Base-by-base conservation (phyloP, 2,113 vertebrate genomes). In the Neolamprologus modestus region DNA sequence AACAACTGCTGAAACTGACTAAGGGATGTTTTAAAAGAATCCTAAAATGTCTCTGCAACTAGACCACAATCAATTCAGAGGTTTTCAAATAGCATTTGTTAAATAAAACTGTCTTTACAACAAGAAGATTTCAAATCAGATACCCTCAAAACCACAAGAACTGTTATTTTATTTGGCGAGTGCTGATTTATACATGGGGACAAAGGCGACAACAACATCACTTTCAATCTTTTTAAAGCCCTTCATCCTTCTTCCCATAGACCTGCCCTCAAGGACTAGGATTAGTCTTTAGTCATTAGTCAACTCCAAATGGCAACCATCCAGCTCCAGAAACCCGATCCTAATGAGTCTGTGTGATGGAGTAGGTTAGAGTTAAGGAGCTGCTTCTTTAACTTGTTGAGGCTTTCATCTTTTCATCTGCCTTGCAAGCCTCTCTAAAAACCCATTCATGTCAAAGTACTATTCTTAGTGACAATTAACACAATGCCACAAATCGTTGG, bases 281-380 rank as follows among this genome's bases (percentile, higher is more conserved):
- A 89, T 92, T 86, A 89, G 71, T 89, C 87, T 87, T 52, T 61
- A 57, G n/a, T 66, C 28, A 86, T 86, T 57, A 86, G 81, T 47
- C 24, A 84, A 84, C 71, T 59, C 82, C 63, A 76, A 87, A 76
- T 50, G 26, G 84, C 68, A 76, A 85, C 76, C 81, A 83, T 73
- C 80, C 37, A 55, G 73, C 47, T 81, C 87, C 45, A 88, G 82
- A 86, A 92, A 86, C 21, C 53, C 21, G 42, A 33, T 73, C 9
- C 79, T 93, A 94, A 93, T 92, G 90, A 93, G 89, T 83, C 80
- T 86, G 85, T 81, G 83, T 87, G 91, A 83, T 83, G 85, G 81
- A 79, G 86, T 31, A 85, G 89, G 88, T 90, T 91, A n/a, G 21
- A 89, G 91, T 84, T 88, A 89, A 90, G 89, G 90, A 91, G 87